Base-by-base conservation (phyloP, 2,797 vertebrate genomes). In the Pantherophis vulpinus region DNA sequence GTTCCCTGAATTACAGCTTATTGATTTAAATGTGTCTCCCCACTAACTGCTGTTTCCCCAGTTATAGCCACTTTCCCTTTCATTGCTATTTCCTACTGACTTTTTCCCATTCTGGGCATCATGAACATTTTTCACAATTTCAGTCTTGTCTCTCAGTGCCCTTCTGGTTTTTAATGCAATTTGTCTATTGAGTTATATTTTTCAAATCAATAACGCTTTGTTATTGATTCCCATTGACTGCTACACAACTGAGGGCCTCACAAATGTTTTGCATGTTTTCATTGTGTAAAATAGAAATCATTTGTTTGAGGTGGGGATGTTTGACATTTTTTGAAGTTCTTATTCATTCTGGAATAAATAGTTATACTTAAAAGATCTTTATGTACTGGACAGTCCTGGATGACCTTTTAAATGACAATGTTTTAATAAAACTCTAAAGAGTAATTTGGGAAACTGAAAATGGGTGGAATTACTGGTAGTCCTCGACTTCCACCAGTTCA, bases 401-500 rank as follows among this genome's bases (percentile, higher is more conserved):
- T 74, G 70, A 74, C 8, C 16, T 20, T 74, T 74, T 74, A 79
- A 79, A 79, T 42, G 70, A 79, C 8, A 23, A 79, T 74, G 70
- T 74, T 37, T 74, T 74, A 37, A 37, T 74, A 74, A 74, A 37
- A 74, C 16, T 74, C 74, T 42, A 18, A 29, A 95, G 37, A 27
- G 32, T 87, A 70, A 92, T n/a, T 91, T 92, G 29, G 3, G 93
- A 87, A 95, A 89, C 10, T 63, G 1, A 32, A 89, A 94, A 70
- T 59, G 94, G 11, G 74, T 0, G 1, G 42, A 94, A 9, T 94
- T 37, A 66, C 12, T 0, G 0, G 12, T 66, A 66, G 11, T 66
- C 29, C 11, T 66, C 4, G 0, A 66, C 12, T n/a, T 66, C 13
- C 61, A 63, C 29, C 27, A 29, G 27, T 66, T n/a, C 12, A 14